phyloP scores from a whole-genome alignment of 2,797 vertebrate genomes.

The Molossus alvarezi region DNA sequence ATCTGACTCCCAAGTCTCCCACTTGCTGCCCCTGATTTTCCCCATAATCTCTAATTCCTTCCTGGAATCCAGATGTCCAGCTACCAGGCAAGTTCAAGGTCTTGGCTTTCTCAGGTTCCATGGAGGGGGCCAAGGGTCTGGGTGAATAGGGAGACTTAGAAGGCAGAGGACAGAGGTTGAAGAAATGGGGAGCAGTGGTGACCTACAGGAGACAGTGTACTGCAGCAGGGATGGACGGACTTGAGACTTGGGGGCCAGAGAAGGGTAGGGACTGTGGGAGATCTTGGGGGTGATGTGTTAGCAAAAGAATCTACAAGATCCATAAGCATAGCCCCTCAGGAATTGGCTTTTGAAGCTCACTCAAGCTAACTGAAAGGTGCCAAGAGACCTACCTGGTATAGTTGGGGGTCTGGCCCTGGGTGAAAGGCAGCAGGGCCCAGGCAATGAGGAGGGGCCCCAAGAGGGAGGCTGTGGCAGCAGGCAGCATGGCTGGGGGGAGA shows the following conservation, averaged over 20 bases:
- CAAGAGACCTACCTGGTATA: constrained; percentile 84
- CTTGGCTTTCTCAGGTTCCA: constrained; percentile 53
- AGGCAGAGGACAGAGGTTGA: constrained; percentile 14
- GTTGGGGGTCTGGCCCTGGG: constrained; percentile 83
- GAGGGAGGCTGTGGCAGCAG: constrained; percentile 70
- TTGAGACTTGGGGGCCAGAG: not conserved
- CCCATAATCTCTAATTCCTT: constrained; percentile 13
- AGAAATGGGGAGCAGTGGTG: not conserved
- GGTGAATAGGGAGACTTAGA: not conserved
- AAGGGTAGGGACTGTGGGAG: not conserved
- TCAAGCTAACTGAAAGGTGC: constrained; percentile 39
- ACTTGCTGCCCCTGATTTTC: not conserved
- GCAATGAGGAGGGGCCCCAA: constrained; percentile 80
- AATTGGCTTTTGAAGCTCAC: constrained; percentile 18
- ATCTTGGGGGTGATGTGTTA: not conserved
- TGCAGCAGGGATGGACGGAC: not conserved
- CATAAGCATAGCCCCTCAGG: not conserved
- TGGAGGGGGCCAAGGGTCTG: not conserved
- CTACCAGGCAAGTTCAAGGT: constrained; percentile 72
- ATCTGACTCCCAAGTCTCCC: constrained; percentile 1
- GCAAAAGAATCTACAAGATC: not conserved
- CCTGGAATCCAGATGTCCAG: constrained; percentile 69
- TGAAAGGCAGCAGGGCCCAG: constrained; percentile 80
- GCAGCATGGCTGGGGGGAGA: constrained; percentile 75
- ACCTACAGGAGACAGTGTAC: constrained; percentile 2